phyloP scores from a whole-genome alignment of 2,797 vertebrate species.

The Monodelphis domestica region DNA sequence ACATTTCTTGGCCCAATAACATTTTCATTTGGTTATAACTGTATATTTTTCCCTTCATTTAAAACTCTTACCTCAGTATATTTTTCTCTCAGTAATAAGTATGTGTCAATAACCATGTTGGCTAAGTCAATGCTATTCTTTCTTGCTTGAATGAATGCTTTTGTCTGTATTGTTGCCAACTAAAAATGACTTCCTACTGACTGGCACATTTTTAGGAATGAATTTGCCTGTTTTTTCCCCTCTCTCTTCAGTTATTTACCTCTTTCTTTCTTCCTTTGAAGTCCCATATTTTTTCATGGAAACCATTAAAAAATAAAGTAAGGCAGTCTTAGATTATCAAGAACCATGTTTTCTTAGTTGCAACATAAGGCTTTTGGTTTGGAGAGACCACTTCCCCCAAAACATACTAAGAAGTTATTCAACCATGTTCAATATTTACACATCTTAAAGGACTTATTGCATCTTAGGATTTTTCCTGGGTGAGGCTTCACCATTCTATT shows the following conservation, averaged over 20 bases:
- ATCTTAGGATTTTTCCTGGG: conserved; percentile 30
- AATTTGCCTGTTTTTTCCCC: background rate
- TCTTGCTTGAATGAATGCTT: background rate
- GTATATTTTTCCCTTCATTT: background rate
- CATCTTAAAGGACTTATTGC: conserved; percentile 28
- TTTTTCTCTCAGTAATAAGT: background rate
- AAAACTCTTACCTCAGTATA: background rate
- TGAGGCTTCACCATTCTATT: background rate
- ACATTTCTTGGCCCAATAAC: background rate
- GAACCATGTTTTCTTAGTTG: background rate
- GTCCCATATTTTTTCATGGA: background rate
- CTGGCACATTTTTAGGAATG: background rate
- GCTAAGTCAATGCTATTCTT: background rate
- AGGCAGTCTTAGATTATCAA: background rate
- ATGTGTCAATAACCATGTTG: background rate
- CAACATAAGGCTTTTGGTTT: background rate
- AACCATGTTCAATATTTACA: conserved; percentile 24
- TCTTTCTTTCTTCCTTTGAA: background rate
- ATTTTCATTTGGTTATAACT: background rate
- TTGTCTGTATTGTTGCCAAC: background rate
- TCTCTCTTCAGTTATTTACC: background rate
- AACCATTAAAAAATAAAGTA: background rate
- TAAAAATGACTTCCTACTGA: background rate
- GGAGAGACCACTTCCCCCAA: too few relatives aligned
- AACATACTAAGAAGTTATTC: background rate